These are phyloP conservation scores for Nansenia antarctica DNA, from an alignment of 2,113 vertebrate genomes.

Conservation along the genomic window DNA sequence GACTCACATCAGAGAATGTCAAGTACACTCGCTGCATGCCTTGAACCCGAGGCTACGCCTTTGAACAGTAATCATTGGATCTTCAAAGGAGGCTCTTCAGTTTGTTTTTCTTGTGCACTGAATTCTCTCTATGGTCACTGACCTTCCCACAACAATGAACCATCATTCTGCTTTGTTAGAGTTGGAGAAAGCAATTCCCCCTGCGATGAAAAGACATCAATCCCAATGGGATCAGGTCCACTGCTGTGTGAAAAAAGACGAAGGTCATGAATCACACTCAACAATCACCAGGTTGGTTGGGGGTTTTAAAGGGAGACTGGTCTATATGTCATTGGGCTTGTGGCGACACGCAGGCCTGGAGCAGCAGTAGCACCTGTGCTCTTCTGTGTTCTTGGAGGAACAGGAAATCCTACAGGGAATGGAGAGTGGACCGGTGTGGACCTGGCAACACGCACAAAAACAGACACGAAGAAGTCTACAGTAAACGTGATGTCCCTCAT, in stretches of 20 bases:
- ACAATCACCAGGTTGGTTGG: conserved; percentile 8
- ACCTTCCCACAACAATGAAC: conserved; percentile 6
- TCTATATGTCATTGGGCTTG: not conserved
- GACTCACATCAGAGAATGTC: conserved; percentile 13
- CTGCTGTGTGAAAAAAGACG: conserved; percentile 19
- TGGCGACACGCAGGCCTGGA: no score
- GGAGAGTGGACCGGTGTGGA: no score
- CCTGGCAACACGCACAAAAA: no score
- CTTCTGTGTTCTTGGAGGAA: not conserved
- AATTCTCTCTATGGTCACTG: not conserved
- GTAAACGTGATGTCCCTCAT: no score
- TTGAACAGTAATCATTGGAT: conserved; percentile 8
- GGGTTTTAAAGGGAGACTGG: conserved; percentile 8
- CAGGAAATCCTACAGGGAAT: no score
- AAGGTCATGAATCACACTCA: conserved; percentile 46
- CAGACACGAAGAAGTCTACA: no score
- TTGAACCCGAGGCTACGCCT: not conserved
- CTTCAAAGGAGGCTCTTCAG: not conserved
- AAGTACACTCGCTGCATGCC: not conserved
- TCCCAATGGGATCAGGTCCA: conserved; percentile 27
- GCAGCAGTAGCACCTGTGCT: not conserved
- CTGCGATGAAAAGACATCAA: conserved; percentile 5
- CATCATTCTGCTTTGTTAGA: conserved; percentile 21
- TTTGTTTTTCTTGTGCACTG: not conserved
- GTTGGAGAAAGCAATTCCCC: conserved; percentile 26